Evolutionary conservation across 2,113 vertebrate species (phyloP), one percentile per base, ranked within the genome.

Genomic region (Bufo bufo): DNA sequence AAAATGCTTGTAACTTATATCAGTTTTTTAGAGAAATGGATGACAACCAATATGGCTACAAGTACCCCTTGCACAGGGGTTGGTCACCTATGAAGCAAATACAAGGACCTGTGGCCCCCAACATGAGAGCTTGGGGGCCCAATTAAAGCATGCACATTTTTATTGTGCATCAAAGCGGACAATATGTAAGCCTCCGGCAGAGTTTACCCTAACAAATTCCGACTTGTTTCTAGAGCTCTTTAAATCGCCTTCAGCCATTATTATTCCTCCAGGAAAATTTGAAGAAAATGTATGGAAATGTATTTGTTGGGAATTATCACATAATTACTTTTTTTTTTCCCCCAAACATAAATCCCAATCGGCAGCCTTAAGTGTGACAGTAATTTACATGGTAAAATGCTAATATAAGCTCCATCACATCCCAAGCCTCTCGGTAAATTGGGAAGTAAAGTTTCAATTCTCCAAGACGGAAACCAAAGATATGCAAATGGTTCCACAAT

Each of bases 231-330:
- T 77, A 75, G 58, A 58, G 77, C 45, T 69, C 47, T 50, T 83
- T 65, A 77, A 71, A 82, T 77, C 43, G 59, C 72, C 71, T 86
- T 84, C 23, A 84, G 61, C 66, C 23, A 47, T 84, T 23, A 61
- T 71, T 84, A 72, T 87, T 82, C 58, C 79, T 83, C 20, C 13
- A 50, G 72, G 81, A 61, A n/a, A 52, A 49, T 84, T 84, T 78
- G 17, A 61, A 65, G 63, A 49, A 85, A 89, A 89, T 71, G 45
- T 82, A 72, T 78, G 85, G 43, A 84, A 89, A 84, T 84, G 52
- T 71, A 52, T 87, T 77, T 89, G 84, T 84, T 78, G 74, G 63
- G 71, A 84, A 77, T 77, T 47, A 77, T 84, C 77, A 88, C 77
- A 50, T 75, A 77, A 77, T 77, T 65, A 84, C 43, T 43, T 6